Conservation (phyloP, 2,888 invertebrate species). For the Ametastegia equiseti region DNA sequence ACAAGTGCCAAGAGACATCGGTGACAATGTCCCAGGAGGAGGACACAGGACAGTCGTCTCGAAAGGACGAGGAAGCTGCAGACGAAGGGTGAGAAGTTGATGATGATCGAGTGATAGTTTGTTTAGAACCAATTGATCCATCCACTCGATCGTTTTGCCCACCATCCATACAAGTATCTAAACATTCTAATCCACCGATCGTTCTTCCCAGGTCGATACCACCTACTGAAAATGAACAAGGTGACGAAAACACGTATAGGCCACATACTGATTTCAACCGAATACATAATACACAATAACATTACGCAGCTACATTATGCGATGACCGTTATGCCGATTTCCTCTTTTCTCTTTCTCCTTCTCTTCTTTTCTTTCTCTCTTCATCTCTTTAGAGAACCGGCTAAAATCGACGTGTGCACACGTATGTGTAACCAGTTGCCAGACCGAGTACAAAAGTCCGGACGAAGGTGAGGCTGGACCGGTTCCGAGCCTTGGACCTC, state of each 20-base stretch:
- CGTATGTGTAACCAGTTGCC: background rate
- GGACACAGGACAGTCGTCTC: constrained; percentile 20
- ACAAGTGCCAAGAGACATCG: background rate
- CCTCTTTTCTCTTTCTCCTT: background rate
- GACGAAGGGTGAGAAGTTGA: constrained; percentile 37
- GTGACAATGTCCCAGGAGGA: constrained; percentile 29
- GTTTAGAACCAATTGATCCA: background rate
- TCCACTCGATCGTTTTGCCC: background rate
- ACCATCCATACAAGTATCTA: background rate
- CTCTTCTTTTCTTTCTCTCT: background rate
- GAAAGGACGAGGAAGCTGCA: constrained; percentile 21
- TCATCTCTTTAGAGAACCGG: background rate
- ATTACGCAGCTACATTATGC: background rate
- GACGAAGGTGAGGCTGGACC: background rate
- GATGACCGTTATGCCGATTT: background rate
- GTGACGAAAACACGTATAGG: background rate
- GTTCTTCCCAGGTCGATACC: background rate
- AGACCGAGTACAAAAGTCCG: background rate
- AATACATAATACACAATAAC: background rate
- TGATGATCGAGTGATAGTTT: background rate
- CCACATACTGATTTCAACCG: background rate
- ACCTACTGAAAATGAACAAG: background rate
- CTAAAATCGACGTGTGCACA: background rate
- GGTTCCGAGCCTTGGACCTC: background rate
- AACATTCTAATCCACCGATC: background rate